Evolutionary conservation across 2,888 invertebrate genomes (phyloP).

Genomic region (Himalopsyche anomala): DNA sequence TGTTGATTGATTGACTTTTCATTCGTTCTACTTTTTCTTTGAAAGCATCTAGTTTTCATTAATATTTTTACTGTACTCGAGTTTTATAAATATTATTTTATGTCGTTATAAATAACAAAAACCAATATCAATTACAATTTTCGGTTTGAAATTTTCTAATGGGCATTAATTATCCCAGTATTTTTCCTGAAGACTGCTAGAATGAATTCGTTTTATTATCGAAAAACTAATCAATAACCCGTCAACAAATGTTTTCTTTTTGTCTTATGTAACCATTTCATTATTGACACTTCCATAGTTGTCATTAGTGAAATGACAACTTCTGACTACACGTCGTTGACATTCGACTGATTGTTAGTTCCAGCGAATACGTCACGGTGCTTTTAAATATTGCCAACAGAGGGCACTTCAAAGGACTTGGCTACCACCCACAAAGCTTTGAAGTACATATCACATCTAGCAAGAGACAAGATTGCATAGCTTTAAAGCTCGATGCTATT

Average conservation of each 20-base stretch:
- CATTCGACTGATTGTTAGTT: neutral
- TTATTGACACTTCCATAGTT: neutral
- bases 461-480: neutral
- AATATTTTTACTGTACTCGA: too few relatives aligned
- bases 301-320: neutral
- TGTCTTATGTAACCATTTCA: neutral
- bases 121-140: too few relatives aligned
- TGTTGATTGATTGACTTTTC: too few relatives aligned
- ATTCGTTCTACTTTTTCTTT: too few relatives aligned
- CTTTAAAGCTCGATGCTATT: constrained; percentile 26
- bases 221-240: too few relatives aligned
- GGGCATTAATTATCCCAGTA: too few relatives aligned
- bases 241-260: neutral
- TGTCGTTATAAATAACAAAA: too few relatives aligned
- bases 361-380: neutral
- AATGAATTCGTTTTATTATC: too few relatives aligned
- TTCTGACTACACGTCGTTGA: neutral
- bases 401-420: neutral
- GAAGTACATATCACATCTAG: neutral
- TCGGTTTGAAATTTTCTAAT: too few relatives aligned
- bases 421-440: neutral
- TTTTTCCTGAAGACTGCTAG: too few relatives aligned
- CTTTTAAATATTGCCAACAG: neutral
- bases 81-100: too few relatives aligned
- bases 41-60: too few relatives aligned